Base-by-base conservation (phyloP, 2,797 vertebrate genomes). In the Syngnathus rostellatus region DNA sequence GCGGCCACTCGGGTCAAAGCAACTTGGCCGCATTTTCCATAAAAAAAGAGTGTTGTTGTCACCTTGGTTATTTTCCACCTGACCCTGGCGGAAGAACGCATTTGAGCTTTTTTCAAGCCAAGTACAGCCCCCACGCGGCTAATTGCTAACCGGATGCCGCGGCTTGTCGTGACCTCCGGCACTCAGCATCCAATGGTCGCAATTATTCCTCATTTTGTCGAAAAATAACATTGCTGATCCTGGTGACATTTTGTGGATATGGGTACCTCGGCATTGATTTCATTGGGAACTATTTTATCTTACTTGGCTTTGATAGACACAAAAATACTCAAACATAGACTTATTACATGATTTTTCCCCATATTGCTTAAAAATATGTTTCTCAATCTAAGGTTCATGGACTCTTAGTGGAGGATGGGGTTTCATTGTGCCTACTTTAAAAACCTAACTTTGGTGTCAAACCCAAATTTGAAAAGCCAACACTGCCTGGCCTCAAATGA, bases 181-280 rank as follows among this genome's bases (percentile, higher is more conserved):
- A 46, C 60, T 62, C 60, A 25, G 60, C n/a, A 12, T 14, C 21
- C 40, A 45, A 45, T 45, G 41, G 23, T 40, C 4, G 60, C 41
- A 45, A 62, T 62, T 62, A 62, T 45, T 25, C 41, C 11, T 45
- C 21, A 25, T 46, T 31, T 45, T 25, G 10, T 23, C 14, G 23
- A 45, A 43, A 31, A 16, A 25, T 41, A 62, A 62, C 60, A 62
- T 62, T 62, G 39, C 19, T 43, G 59, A 61, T 41, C 59, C 9
- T n/a, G 4, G 17, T 21, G 59, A 61, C 59, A 61, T 55, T 16
- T 53, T 21, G 50, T 51, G 50, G 21, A 25, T 25, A 54, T 17
- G n/a, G 1, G 9, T 6, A 6, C n/a, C 9, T 10, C 14, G 11
- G 4, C 6, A 3, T 57, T 6, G 14, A 37, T 38, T 37, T 58